Evolutionary conservation across 1,140 invertebrate genomes (phyloP).

Genomic region (Bombus ignitus): DNA sequence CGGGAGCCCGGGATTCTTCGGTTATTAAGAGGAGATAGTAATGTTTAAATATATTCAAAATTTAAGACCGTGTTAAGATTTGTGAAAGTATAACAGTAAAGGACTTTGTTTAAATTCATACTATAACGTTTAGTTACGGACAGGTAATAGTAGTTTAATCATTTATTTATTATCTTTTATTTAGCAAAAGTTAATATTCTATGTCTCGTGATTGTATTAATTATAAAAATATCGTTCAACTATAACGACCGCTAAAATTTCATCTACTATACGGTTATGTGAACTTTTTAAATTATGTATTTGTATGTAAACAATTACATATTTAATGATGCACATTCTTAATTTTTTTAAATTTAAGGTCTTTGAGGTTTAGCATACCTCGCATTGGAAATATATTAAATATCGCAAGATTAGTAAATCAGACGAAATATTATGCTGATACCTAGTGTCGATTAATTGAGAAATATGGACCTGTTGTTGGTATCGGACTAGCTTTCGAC

Average conservation of each 20-base stretch:
- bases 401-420: conserved; percentile 70
- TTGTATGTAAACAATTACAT: neutral
- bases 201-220: conserved; percentile 15
- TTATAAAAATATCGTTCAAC: conserved; percentile 9
- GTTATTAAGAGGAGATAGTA: too few species aligned
- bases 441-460: conserved; percentile 71
- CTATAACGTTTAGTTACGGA: too few species aligned
- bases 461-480: conserved; percentile 76
- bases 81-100: too few species aligned
- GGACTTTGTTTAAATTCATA: too few species aligned
- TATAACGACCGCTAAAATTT: conserved; percentile 26
- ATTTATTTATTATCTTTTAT: neutral
- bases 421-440: conserved; percentile 63
- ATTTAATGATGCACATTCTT: neutral
- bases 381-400: conserved; percentile 77
- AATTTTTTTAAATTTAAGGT: conserved; percentile 59
- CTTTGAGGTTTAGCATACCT: conserved; percentile 71
- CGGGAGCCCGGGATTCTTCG: too few species aligned
- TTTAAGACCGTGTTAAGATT: too few species aligned
- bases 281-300: neutral
- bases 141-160: too few species aligned
- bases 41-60: neutral
- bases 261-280: conserved; percentile 21
- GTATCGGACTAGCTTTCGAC: conserved; percentile 70
- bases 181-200: neutral